Evolutionary conservation across 2,888 invertebrate species (phyloP), one percentile per base, ranked within the genome.

Genomic region (Mechanitis messenoides): DNA sequence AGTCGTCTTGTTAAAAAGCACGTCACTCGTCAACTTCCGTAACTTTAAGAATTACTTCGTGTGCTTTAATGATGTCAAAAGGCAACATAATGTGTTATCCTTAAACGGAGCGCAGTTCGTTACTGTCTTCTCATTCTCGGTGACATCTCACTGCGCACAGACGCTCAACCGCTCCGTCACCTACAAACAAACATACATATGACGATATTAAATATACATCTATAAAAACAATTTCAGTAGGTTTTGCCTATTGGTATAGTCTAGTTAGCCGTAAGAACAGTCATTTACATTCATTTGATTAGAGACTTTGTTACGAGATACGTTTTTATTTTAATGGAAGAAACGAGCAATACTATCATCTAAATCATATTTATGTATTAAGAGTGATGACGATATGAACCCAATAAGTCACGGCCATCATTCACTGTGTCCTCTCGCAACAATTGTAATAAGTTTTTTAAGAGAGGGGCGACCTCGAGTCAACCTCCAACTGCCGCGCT

Each of bases 21-120:
- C 61, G 60, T 62, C 64, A 65, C 63, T 42, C 35, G 55, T 63
- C 64, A 65, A 64, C 68, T 71, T 73, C 70, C 64, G 65, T 65
- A 70, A 69, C 69, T 63, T 71, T 69, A 71, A 72, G 75, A 73
- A 75, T 74, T 72, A 71, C 71, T 64, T 58, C 72, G 72, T 66
- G 75, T 72, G 72, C 76, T 79, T 85, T 88, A 88, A 88, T 87
- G 86, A 88, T 87, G 85, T 87, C 87, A 87, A 87, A 84, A 87
- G 82, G 79, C 80, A 80, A 83, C 81, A 83, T 85, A 85, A 87
- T 82, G 79, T 78, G 78, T 70, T 76, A 74, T 70, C 87, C 87
- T 74, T 87, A 86, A 84, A 82, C 76, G 84, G 86, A 73, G 70
- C 71, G 71, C 74, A 71, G 83, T 87, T 87, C 87, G 87, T 87